These are phyloP conservation scores for Antigone vipio DNA, from an alignment of 2,113 vertebrate species.

Conservation along the genomic window DNA sequence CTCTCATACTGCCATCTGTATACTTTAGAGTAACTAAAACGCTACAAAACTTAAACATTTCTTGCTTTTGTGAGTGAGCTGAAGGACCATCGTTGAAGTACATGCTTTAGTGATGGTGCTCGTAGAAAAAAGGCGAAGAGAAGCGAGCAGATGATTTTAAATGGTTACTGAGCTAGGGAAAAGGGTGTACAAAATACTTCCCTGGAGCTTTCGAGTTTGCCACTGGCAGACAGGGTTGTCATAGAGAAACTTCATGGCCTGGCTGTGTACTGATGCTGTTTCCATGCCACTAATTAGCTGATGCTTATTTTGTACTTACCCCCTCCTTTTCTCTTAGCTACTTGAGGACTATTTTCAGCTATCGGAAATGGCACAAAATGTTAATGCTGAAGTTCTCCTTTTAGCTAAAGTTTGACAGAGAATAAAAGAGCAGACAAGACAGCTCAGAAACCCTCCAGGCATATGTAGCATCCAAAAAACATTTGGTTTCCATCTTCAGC, in stretches of 20 bases:
- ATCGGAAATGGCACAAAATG: slow-evolving; percentile 16
- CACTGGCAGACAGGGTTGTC: not conserved
- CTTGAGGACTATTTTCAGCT: slow-evolving; percentile 7
- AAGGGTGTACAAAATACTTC: not conserved
- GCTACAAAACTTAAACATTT: not conserved
- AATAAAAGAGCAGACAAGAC: slow-evolving; percentile 60
- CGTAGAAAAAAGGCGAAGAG: not conserved
- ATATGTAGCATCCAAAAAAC: slow-evolving; percentile 48
- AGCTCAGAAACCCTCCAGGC: slow-evolving; percentile 54
- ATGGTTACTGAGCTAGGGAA: not conserved
- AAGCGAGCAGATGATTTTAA: not conserved
- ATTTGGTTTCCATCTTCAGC: slow-evolving; percentile 70
- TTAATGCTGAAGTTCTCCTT: slow-evolving; percentile 5
- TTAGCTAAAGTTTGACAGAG: not conserved
- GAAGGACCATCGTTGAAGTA: not conserved
- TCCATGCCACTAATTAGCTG: not conserved
- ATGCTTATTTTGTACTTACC: not conserved
- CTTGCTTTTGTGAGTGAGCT: not conserved
- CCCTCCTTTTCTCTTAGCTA: not conserved
- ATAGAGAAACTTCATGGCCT: not conserved
- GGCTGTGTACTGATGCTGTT: not conserved
- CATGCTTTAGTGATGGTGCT: not conserved
- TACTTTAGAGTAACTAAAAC: not conserved
- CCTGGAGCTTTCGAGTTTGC: not conserved
- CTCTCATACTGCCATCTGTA: not conserved